These are phyloP conservation scores for Octodon degus DNA, from an alignment of 2,113 vertebrate genomes.

Conservation along the genomic window DNA sequence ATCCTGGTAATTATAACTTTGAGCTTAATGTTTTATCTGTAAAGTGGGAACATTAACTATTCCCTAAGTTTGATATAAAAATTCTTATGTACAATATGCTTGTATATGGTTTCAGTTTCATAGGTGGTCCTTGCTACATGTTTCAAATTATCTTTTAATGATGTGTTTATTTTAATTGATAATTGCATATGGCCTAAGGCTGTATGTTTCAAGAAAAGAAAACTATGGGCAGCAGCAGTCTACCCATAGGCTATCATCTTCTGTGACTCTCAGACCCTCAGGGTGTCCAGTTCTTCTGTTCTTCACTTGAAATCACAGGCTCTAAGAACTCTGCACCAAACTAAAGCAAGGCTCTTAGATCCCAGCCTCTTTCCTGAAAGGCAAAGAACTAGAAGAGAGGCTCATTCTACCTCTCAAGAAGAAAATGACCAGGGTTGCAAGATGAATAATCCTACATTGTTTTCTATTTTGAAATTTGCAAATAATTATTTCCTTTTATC, in stretches of 20 bases:
- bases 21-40: background rate
- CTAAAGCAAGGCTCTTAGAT: background rate
- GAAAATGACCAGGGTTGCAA: conserved; percentile 25
- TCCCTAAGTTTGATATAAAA: background rate
- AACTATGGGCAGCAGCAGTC: background rate
- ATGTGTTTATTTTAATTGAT: background rate
- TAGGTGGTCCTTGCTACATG: background rate
- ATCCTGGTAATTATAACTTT: background rate
- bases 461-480: conserved; percentile 43
- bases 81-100: background rate
- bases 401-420: background rate
- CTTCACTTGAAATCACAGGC: background rate
- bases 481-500: conserved; percentile 53
- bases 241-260: background rate
- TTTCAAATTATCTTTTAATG: conserved; percentile 13
- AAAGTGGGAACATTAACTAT: background rate
- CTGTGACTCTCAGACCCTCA: background rate
- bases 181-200: conserved; percentile 63
- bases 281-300: background rate
- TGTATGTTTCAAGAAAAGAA: conserved; percentile 1
- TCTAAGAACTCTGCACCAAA: background rate
- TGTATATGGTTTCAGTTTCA: background rate
- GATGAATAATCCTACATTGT: background rate
- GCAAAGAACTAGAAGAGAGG: background rate
- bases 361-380: background rate